Conservation (phyloP, 2,797 vertebrate species). For the Periophthalmus magnuspinnatus region DNA sequence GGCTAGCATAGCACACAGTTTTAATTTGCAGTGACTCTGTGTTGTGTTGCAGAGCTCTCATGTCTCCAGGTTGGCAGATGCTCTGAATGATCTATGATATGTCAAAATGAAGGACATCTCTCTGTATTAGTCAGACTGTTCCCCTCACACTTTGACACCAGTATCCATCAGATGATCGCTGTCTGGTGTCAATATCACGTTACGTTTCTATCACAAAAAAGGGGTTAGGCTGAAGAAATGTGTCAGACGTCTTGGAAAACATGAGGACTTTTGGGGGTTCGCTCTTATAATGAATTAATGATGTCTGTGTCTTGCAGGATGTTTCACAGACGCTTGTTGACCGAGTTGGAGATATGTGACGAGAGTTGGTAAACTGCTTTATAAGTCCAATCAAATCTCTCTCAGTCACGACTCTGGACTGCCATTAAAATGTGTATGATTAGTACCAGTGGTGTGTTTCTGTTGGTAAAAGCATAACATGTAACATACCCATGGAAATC, state of each 20-base stretch:
- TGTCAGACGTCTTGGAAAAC: slow-evolving; percentile 9
- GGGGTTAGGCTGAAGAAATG: slow-evolving; percentile 1
- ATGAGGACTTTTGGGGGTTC: slow-evolving; percentile 2
- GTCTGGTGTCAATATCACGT: slow-evolving; percentile 20
- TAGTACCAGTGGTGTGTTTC: no score
- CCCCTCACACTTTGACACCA: slow-evolving; percentile 48
- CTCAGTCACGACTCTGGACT: no score
- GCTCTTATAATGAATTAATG: slow-evolving; percentile 3
- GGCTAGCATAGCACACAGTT: background rate
- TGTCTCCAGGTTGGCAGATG: slow-evolving; percentile 47
- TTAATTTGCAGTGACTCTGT: slow-evolving; percentile 30
- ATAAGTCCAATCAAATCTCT: background rate
- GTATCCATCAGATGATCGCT: slow-evolving; percentile 53
- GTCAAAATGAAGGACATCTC: slow-evolving; percentile 55
- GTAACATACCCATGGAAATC: no score
- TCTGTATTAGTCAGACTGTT: slow-evolving; percentile 49
- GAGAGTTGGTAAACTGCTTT: background rate
- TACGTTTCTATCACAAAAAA: slow-evolving; percentile 29
- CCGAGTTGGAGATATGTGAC: slow-evolving; percentile 4
- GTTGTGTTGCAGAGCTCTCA: slow-evolving; percentile 26
- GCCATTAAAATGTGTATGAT: no score
- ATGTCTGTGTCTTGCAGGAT: slow-evolving; percentile 11
- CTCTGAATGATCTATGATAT: slow-evolving; percentile 52
- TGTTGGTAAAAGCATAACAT: no score
- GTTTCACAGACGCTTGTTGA: background rate